These are phyloP conservation scores for Netelia virgata DNA, from an alignment of 2,888 invertebrate genomes.

Conservation along the genomic window DNA sequence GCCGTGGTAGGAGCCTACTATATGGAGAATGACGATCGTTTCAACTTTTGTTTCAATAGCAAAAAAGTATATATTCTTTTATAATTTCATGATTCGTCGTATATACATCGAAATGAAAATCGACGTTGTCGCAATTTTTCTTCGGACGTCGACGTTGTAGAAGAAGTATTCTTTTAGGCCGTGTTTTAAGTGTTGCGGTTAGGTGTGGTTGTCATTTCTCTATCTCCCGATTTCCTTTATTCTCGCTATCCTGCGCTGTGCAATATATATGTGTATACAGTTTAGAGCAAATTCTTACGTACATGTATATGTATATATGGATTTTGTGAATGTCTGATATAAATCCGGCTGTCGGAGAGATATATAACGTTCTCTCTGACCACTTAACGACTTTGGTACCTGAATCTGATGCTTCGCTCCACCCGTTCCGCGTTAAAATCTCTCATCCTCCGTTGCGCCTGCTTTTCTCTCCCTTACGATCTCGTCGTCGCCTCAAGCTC, in stretches of 20 bases:
- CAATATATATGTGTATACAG: conserved; percentile 11
- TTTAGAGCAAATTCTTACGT: neutral
- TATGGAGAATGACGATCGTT: too few species aligned
- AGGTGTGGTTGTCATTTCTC: neutral
- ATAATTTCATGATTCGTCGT: too few species aligned
- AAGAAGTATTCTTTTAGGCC: too few species aligned
- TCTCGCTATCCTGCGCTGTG: neutral
- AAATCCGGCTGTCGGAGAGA: conserved; percentile 55
- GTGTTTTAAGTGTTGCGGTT: neutral
- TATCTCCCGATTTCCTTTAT: neutral
- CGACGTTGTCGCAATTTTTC: too few species aligned
- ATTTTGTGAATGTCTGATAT: conserved; percentile 37
- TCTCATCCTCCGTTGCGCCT: conserved; percentile 43
- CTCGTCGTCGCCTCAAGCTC: conserved; percentile 55
- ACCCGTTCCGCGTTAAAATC: conserved; percentile 67
- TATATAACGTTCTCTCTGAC: conserved; percentile 55
- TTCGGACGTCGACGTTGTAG: too few species aligned
- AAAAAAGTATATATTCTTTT: too few species aligned
- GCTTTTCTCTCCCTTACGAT: conserved; percentile 40
- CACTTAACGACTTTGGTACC: conserved; percentile 66
- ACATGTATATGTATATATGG: conserved; percentile 39
- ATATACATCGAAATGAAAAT: conserved; percentile 4
- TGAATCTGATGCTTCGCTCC: conserved; percentile 66
- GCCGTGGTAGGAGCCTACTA: too few species aligned
- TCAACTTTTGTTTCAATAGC: too few species aligned